Base-by-base conservation (phyloP, 2,888 invertebrate genomes). In the Synanthedon tipuliformis region DNA sequence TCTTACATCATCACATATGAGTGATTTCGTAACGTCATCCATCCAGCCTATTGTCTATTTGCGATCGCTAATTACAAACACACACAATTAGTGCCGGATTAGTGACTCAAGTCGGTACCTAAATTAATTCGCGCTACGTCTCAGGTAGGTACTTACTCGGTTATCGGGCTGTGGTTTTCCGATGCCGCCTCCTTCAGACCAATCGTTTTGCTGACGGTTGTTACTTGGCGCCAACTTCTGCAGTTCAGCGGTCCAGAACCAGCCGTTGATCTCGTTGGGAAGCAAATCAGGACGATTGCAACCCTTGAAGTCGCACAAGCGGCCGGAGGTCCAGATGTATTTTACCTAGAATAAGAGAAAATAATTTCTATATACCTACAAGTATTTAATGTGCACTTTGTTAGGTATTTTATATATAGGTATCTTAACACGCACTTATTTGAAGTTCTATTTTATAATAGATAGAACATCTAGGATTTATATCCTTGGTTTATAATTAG, bases 321-420 rank as follows among this genome's bases (percentile, higher is more conserved):
- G 93, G 55, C 96, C 96, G 52, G 94, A 94, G 23, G 96, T 95
- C 96, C 96, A 96, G 71, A 95, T 95, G 82, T 95, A 96, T 83
- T 94, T 94, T 40, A 94, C 91, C 90, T 94, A 79, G 27, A 75
- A 73, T 55, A 48, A 41, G 51, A 51, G 12, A 45, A 34, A 34
- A 8, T 8, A 10, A 0, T 34, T 34, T 34, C 34, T 34, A 34
- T 34, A 23, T 1, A 10, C 34, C 10, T 34, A 1, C 34, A 34
- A 34, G 10, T 34, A 10, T 23, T 23, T 23, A 5, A 23, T 23
- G 23, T 23, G 5, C 23, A 23, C 23, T 23, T 23, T 23, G 23
- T 23, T 23, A 23, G 23, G 23, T 23, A 23, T 23, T 23, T 23
- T 23, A 23, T 23, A 18, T 18, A 5, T 5, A 23, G 5, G 4